Percentiles rank a stretch among this genome's conserved stretches.
Evolutionary conservation across 2,113 vertebrate species (phyloP).

Genomic region (Carassius gibelio): DNA sequence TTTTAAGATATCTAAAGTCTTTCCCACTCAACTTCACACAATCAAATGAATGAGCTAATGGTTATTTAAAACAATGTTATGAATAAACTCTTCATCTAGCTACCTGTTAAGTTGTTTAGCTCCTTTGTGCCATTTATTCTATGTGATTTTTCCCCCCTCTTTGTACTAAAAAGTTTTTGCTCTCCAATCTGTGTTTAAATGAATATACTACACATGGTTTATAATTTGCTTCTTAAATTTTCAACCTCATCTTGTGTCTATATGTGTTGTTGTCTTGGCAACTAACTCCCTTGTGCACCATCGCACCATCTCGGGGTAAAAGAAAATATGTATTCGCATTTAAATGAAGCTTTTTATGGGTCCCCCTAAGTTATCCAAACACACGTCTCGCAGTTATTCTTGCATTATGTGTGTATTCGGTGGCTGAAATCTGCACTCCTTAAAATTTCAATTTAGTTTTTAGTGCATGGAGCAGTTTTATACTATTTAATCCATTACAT

Average conservation of each 20-base stretch:
- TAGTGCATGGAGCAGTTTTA: background rate
- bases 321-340: constrained; percentile 11
- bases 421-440: background rate
- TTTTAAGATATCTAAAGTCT: background rate
- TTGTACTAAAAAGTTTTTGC: background rate
- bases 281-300: constrained; percentile 39
- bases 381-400: background rate
- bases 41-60: no score
- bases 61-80: background rate
- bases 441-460: background rate
- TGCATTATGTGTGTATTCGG: background rate
- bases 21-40: background rate
- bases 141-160: no score
- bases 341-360: background rate
- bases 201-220: background rate
- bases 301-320: constrained; percentile 16
- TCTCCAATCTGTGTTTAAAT: background rate
- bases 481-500: background rate
- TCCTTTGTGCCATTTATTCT: background rate
- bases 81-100: background rate
- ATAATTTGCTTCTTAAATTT: constrained; percentile 5
- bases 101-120: background rate
- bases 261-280: constrained; percentile 56
- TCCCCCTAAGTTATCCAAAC: background rate
- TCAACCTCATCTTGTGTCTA: constrained; percentile 28